Percentiles rank a stretch among this genome's conserved stretches.
These are phyloP conservation scores for Magallana ariakensis DNA, from an alignment of 1,140 invertebrate species.

Conservation along the genomic window DNA sequence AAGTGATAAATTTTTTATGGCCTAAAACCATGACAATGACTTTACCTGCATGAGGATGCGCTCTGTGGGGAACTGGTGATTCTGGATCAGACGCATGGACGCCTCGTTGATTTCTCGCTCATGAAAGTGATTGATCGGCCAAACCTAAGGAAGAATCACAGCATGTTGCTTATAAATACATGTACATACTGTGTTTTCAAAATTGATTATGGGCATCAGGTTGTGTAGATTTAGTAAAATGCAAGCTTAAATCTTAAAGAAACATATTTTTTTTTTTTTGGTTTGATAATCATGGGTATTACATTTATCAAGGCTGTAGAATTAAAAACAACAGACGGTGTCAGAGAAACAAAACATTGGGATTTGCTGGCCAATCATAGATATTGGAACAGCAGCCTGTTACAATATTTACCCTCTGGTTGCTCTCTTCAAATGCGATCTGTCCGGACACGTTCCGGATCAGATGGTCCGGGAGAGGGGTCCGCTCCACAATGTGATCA, in stretches of 20 bases:
- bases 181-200: too few species aligned
- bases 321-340: too few species aligned
- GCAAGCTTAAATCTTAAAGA: too few species aligned
- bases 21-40: background rate
- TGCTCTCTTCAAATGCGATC: slow-evolving; percentile 82
- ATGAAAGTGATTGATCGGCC: slow-evolving; percentile 81
- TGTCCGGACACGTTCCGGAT: slow-evolving; percentile 81
- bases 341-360: too few species aligned
- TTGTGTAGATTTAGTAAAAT: too few species aligned
- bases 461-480: slow-evolving; percentile 81
- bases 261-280: too few species aligned
- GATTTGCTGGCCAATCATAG: too few species aligned
- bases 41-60: slow-evolving; percentile 71
- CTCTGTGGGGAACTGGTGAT: slow-evolving; percentile 67
- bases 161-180: background rate
- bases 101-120: slow-evolving; percentile 82
- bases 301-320: too few species aligned
- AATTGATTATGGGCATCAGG: too few species aligned
- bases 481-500: slow-evolving; percentile 77
- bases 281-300: too few species aligned
- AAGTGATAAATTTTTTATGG: too few species aligned
- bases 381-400: too few species aligned
- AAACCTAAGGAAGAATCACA: slow-evolving; percentile 71
- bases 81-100: slow-evolving; percentile 73
- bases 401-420: slow-evolving; percentile 64